These are phyloP conservation scores for Cyclophora albipunctata DNA, from an alignment of 2,888 invertebrate species.

Conservation along the genomic window DNA sequence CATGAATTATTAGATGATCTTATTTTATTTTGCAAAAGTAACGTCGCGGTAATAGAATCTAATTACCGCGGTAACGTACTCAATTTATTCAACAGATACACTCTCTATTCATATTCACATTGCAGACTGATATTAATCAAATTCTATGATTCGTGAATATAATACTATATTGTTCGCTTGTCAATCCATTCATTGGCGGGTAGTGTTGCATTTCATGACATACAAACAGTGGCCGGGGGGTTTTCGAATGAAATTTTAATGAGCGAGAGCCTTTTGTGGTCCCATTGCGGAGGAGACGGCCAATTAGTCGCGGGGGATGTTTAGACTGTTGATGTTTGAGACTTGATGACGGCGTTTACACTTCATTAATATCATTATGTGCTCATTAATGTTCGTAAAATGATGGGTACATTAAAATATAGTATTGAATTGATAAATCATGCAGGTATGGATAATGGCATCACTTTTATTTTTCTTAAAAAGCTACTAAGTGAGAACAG, in stretches of 20 bases:
- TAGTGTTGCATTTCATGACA: slow-evolving; percentile 48
- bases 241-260: slow-evolving; percentile 55
- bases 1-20: no score
- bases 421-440: no score
- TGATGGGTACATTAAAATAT: no score
- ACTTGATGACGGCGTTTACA: background rate
- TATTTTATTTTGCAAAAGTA: no score
- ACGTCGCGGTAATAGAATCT: no score
- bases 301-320: slow-evolving; percentile 40
- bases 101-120: no score
- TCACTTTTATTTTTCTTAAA: no score
- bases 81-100: no score
- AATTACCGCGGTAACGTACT: no score
- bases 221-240: slow-evolving; percentile 41
- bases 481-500: no score
- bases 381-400: background rate
- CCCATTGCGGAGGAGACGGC: slow-evolving; percentile 32
- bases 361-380: background rate
- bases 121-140: no score
- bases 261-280: slow-evolving; percentile 45
- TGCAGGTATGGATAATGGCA: no score
- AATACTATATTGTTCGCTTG: slow-evolving; percentile 4
- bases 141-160: background rate
- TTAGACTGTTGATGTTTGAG: slow-evolving; percentile 7
- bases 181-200: slow-evolving; percentile 21